phyloP scores from a whole-genome alignment of 2,797 vertebrate genomes.

The Fundulus diaphanus region DNA sequence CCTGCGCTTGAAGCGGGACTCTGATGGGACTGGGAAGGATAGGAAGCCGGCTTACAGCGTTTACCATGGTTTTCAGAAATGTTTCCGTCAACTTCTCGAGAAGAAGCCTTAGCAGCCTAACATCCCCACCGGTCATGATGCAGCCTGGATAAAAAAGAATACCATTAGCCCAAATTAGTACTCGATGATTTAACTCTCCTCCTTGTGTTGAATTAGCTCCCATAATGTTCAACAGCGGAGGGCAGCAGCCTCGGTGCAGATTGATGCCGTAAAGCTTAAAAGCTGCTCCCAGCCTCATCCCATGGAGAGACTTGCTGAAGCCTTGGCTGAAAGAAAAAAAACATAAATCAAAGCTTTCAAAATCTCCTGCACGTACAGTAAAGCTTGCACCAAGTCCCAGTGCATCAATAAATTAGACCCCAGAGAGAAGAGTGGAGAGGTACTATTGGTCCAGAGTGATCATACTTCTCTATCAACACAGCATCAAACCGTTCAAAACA shows the following conservation, averaged over 20 bases:
- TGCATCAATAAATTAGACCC: constrained; percentile 78
- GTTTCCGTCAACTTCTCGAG: constrained; percentile 31
- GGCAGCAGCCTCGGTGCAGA: constrained; percentile 39
- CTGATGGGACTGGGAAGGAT: constrained; percentile 39
- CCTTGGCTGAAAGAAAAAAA: constrained; percentile 50
- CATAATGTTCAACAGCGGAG: constrained; percentile 55
- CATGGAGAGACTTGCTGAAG: constrained; percentile 48
- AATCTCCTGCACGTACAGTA: constrained; percentile 60
- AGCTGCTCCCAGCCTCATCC: constrained; percentile 15
- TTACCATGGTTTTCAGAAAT: constrained; percentile 39
- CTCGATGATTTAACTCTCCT: constrained; percentile 55
- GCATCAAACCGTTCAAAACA: constrained; percentile 71
- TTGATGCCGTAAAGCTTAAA: constrained; percentile 38
- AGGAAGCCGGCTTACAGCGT: not conserved
- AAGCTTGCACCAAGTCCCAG: constrained; percentile 50
- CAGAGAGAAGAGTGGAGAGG: constrained; percentile 60
- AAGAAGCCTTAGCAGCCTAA: constrained; percentile 59
- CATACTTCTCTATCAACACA: constrained; percentile 67
- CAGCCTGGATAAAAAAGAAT: constrained; percentile 43
- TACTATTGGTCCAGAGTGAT: constrained; percentile 63
- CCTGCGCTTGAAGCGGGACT: not conserved
- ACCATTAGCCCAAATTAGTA: constrained; percentile 66
- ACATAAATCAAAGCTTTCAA: constrained; percentile 70
- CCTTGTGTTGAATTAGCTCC: constrained; percentile 50
- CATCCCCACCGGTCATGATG: constrained; percentile 45